Evolutionary conservation across 2,797 vertebrate genomes (phyloP).

Genomic region (Tadarida brasiliensis): DNA sequence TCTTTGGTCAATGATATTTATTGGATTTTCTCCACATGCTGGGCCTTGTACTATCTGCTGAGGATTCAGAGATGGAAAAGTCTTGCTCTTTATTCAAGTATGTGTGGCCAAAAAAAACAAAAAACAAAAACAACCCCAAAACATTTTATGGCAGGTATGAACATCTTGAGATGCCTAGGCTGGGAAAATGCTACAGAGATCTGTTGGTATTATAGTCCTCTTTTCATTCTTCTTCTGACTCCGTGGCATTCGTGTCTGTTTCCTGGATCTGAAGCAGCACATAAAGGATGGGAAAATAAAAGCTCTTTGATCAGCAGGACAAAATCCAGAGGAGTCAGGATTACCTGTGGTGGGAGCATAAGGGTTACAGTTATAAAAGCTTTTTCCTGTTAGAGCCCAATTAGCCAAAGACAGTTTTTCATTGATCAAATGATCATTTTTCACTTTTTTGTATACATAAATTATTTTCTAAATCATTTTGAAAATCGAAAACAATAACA

Average conservation of each 20-base stretch:
- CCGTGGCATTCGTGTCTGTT: neutral
- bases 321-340: neutral
- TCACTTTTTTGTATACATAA: neutral
- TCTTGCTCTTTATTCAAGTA: neutral
- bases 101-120: neutral
- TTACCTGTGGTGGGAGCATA: neutral
- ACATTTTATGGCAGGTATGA: no score
- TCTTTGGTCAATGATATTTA: neutral
- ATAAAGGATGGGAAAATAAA: neutral
- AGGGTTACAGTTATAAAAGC: neutral
- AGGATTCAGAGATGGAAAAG: neutral
- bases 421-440: neutral
- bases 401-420: neutral
- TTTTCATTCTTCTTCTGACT: neutral
- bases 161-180: neutral
- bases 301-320: neutral
- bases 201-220: neutral
- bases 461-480: neutral
- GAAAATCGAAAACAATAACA: neutral
- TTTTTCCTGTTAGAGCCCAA: neutral
- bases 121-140: no score
- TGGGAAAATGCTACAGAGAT: neutral
- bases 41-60: neutral
- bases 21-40: neutral
- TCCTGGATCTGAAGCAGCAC: neutral